phyloP scores from a whole-genome alignment of 2,797 vertebrate genomes.

The Urophycis tenuis region DNA sequence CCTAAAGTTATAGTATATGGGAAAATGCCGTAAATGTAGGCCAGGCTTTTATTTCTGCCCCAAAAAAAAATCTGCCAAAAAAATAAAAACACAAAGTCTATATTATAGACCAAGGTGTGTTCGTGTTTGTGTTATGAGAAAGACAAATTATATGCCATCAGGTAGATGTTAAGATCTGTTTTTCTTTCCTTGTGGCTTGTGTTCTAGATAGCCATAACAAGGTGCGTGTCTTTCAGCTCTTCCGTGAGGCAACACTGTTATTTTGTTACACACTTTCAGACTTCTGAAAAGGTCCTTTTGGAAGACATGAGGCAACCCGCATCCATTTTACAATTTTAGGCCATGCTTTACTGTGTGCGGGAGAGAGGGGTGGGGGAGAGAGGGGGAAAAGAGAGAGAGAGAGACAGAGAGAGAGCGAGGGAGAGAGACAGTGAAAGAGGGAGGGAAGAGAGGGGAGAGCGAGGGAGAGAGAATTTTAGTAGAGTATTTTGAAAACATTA shows the following conservation, averaged over 20 bases:
- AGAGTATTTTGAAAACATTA: constrained; percentile 55
- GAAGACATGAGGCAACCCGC: constrained; percentile 47
- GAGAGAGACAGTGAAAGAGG: constrained; percentile 3
- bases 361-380: constrained; percentile 10
- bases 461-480: neutral
- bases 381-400: neutral
- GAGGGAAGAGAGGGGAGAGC: neutral
- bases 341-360: neutral
- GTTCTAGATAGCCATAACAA: constrained; percentile 54
- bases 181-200: constrained; percentile 3
- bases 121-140: neutral
- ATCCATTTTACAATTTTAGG: constrained; percentile 30
- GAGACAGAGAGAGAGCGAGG: constrained; percentile 6
- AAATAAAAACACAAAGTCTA: no score
- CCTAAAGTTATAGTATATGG: neutral
- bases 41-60: neutral
- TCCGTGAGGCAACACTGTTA: constrained; percentile 30
- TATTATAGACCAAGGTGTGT: neutral
- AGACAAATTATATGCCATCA: neutral
- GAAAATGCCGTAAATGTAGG: neutral
- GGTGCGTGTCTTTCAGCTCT: constrained; percentile 35
- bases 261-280: constrained; percentile 53
- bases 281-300: constrained; percentile 51
- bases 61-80: no score
- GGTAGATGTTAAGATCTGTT: neutral